Evolutionary conservation across 1,140 invertebrate genomes (phyloP).

Genomic region (Lepidurus apus): DNA sequence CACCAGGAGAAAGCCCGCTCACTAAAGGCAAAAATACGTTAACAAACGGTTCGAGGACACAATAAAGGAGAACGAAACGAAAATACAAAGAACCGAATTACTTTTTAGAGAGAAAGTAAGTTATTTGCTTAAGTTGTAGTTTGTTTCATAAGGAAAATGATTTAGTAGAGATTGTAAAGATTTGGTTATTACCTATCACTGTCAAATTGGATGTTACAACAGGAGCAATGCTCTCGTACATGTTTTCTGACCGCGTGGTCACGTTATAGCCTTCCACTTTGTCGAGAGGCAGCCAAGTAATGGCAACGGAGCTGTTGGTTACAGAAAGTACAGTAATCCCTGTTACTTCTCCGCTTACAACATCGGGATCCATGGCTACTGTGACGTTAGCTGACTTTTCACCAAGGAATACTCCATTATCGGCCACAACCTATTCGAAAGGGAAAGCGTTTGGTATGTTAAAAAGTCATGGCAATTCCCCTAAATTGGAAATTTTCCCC

Average conservation of each 20-base stretch:
- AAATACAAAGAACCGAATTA: too few relatives aligned
- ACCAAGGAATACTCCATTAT: slow-evolving; percentile 56
- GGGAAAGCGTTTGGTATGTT: neutral
- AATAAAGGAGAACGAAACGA: too few relatives aligned
- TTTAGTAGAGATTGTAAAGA: too few relatives aligned
- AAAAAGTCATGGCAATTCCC: slow-evolving; percentile 38
- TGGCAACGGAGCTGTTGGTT: slow-evolving; percentile 50
- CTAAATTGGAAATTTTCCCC: neutral
- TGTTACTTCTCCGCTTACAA: slow-evolving; percentile 56
- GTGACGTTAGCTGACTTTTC: slow-evolving; percentile 47
- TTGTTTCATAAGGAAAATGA: too few relatives aligned
- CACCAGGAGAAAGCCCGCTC: slow-evolving; percentile 54
- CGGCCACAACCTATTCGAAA: slow-evolving; percentile 55
- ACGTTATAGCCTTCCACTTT: slow-evolving; percentile 59
- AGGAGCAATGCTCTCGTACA: slow-evolving; percentile 19
- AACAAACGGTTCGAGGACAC: neutral
- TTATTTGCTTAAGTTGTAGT: too few relatives aligned
- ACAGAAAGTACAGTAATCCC: slow-evolving; percentile 50
- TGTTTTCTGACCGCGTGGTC: slow-evolving; percentile 42
- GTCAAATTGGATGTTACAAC: slow-evolving; percentile 41
- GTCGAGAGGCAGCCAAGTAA: slow-evolving; percentile 56
- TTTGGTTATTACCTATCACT: slow-evolving; percentile 37
- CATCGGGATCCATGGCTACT: slow-evolving; percentile 55
- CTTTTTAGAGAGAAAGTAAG: too few relatives aligned
- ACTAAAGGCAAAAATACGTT: slow-evolving; percentile 43